Evolutionary conservation across 2,888 invertebrate species (phyloP).

Genomic region (Clostera curtula): DNA sequence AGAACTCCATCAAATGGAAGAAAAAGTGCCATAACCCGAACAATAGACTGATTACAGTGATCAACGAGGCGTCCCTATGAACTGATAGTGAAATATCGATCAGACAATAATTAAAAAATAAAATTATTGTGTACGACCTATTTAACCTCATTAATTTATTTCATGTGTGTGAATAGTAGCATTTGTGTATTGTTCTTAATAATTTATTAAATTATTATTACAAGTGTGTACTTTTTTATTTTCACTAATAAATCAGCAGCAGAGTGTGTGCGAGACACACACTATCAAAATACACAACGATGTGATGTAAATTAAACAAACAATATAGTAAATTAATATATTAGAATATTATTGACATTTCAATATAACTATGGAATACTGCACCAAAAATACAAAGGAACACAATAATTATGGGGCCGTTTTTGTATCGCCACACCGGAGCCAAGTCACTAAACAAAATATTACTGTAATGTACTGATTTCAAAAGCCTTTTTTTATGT

Average conservation of each 20-base stretch:
- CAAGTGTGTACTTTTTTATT: constrained; percentile 19
- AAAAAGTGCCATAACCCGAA: constrained; percentile 72
- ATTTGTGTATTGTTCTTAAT: constrained; percentile 64
- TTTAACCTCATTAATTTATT: constrained; percentile 75
- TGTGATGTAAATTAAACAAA: constrained; percentile 32
- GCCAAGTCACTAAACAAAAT: no score
- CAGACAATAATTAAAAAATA: constrained; percentile 60
- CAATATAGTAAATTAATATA: constrained; percentile 55
- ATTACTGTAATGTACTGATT: no score
- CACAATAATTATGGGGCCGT: constrained; percentile 24
- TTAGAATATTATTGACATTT: constrained; percentile 44
- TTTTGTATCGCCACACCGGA: no score
- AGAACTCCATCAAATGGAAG: constrained; percentile 60
- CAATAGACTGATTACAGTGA: constrained; percentile 84
- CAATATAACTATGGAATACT: constrained; percentile 51
- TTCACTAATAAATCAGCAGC: constrained; percentile 2
- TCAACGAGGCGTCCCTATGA: constrained; percentile 82
- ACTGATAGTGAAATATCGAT: constrained; percentile 44
- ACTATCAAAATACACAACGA: background rate
- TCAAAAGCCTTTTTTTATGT: no score
- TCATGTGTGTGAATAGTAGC: constrained; percentile 67
- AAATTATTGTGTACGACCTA: constrained; percentile 55
- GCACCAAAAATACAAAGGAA: constrained; percentile 56
- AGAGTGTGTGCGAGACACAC: no score
- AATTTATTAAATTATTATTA: constrained; percentile 70